Base-by-base conservation (phyloP, 2,113 vertebrate species). In the Patagioenas fasciata region DNA sequence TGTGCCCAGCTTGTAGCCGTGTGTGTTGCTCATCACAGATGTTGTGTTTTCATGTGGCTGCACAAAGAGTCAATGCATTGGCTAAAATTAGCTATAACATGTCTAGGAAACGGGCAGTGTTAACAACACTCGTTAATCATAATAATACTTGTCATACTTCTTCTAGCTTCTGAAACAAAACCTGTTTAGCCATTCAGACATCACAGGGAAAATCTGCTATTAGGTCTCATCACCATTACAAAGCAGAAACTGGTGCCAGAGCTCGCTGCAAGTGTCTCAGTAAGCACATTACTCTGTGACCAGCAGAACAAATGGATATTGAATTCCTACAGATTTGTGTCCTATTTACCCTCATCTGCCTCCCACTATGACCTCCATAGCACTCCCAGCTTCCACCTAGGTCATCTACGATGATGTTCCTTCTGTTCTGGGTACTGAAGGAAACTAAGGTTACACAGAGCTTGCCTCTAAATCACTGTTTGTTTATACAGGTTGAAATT, bases 311-410 rank as follows among this genome's bases (percentile, higher is more conserved):
- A 71, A 91, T 15, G 38, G 40, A 50, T 86, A 83, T 3, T 38
- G 48, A 95, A 88, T 75, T 86, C 34, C 84, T 83, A 64, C 62
- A 29, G 34, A 86, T 88, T 20, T 75, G 42, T 86, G 67, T 47
- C 54, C 53, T 77, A 7, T 85, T 92, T 75, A 29, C 38, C 42
- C 17, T 60, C 29, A 31, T 47, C 29, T 60, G 28, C 72, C 38
- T 77, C 44, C 50, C 85, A 57, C 48, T 67, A 51, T 60, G 66
- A 42, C 42, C 66, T 92, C 25, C 15, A 26, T 42, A 64, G 34
- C 64, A 75, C 23, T 79, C 40, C 25, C 74, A 69, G 26, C 32
- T 95, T 88, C 64, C 0, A 1, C 29, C 32, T 50, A 67, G 36
- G 28, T 24, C 65, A 50, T 58, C 58, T 86, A 3, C 2, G 2